Percentiles rank a stretch among this genome's conserved stretches.
Evolutionary conservation across 2,113 vertebrate genomes (phyloP).

Genomic region (Nipponia nippon): DNA sequence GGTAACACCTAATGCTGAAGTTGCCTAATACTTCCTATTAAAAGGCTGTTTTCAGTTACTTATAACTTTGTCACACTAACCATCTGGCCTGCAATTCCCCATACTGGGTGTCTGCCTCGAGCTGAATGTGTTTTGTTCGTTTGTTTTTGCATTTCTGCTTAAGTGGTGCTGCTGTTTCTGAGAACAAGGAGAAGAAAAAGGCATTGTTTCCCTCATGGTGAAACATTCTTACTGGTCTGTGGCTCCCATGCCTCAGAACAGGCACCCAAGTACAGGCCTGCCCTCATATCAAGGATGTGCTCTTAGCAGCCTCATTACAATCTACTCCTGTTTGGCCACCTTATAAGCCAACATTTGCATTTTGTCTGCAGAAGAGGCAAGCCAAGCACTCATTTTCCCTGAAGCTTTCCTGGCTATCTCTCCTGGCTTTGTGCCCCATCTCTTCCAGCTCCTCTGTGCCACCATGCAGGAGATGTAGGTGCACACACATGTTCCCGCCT

Average conservation of each 20-base stretch:
- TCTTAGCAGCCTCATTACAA: background rate
- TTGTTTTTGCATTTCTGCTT: conserved; percentile 30
- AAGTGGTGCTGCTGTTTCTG: background rate
- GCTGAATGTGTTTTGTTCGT: conserved; percentile 45
- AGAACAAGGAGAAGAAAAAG: conserved; percentile 44
- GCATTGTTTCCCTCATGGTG: conserved; percentile 8
- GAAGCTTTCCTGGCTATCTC: background rate
- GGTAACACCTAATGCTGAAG: conserved; percentile 12
- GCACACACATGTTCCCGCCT: background rate
- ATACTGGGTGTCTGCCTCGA: conserved; percentile 31
- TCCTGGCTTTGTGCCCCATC: background rate
- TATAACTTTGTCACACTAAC: conserved; percentile 48
- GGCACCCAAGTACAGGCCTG: background rate
- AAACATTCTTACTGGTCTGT: background rate
- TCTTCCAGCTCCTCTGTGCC: background rate
- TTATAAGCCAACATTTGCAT: background rate
- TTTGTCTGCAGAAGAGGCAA: background rate
- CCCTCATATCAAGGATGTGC: background rate
- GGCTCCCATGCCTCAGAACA: background rate
- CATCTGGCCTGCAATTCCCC: conserved; percentile 37
- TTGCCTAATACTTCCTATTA: conserved; percentile 29
- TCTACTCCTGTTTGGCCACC: background rate
- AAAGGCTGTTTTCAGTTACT: conserved; percentile 20
- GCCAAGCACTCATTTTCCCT: background rate
- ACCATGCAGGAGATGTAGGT: background rate